Evolutionary conservation across 2,797 vertebrate species (phyloP).

Genomic region (Enteromius fasciolatus): DNA sequence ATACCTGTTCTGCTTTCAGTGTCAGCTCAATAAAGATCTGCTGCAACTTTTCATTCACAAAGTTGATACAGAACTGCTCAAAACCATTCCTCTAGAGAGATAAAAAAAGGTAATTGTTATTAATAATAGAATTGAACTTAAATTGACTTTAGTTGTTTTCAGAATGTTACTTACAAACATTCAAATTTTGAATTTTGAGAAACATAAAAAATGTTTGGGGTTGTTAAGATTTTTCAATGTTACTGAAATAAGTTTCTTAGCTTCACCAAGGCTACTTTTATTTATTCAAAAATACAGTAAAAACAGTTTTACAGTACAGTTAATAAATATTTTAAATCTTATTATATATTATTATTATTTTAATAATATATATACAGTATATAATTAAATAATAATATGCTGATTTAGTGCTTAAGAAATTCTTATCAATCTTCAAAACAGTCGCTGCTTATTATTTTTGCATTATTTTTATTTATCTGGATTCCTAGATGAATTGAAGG

Average conservation of each 20-base stretch:
- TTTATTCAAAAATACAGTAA: not conserved
- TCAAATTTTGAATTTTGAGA: not conserved
- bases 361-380: too few relatives aligned
- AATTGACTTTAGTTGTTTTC: not conserved
- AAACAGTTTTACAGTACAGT: not conserved
- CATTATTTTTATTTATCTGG: not conserved
- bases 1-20: conserved; percentile 96
- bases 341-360: not conserved
- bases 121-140: not conserved
- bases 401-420: not conserved
- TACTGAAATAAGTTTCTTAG: not conserved
- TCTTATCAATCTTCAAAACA: not conserved
- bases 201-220: not conserved
- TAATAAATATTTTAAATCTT: too few relatives aligned
- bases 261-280: not conserved
- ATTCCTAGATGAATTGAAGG: not conserved
- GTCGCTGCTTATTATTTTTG: not conserved
- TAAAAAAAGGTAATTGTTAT: not conserved
- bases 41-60: conserved; percentile 97
- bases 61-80: conserved; percentile 99
- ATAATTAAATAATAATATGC: not conserved
- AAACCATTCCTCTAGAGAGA: conserved; percentile 90
- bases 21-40: conserved; percentile 99
- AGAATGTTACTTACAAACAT: not conserved
- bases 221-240: not conserved